Evolutionary conservation across 1,140 invertebrate species (phyloP).

Genomic region (Polypedilum vanderplanki): DNA sequence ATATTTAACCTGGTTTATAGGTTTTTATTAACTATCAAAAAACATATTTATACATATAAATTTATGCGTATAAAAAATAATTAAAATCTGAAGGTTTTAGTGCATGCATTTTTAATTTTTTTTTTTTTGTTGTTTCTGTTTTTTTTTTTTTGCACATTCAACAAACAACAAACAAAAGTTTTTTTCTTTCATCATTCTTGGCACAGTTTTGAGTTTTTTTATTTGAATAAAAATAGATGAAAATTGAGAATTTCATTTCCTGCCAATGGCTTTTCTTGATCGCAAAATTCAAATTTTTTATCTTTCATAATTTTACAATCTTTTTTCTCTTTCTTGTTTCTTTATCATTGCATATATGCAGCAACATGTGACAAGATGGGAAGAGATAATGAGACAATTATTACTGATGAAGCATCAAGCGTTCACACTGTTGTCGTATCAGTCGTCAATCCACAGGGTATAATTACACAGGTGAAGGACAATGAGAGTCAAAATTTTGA

Average conservation of each 20-base stretch:
- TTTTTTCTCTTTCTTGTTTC: neutral
- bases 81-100: no score
- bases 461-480: constrained; percentile 51
- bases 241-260: no score
- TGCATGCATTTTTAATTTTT: no score
- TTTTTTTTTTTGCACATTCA: no score
- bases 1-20: neutral
- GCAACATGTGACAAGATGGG: neutral
- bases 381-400: neutral
- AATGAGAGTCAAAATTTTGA: constrained; percentile 46
- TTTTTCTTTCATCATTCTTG: no score
- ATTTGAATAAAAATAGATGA: no score
- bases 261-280: neutral
- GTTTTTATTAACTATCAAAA: neutral
- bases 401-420: constrained; percentile 44
- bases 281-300: neutral
- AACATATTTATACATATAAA: no score
- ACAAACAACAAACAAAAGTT: no score
- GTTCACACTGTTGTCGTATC: constrained; percentile 34
- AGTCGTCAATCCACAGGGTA: constrained; percentile 64
- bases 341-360: constrained; percentile 1
- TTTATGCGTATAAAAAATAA: no score
- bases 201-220: no score
- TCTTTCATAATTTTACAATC: no score
- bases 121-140: no score